Evolutionary conservation across 2,797 vertebrate genomes (phyloP).

Genomic region (Bradypus variegatus): DNA sequence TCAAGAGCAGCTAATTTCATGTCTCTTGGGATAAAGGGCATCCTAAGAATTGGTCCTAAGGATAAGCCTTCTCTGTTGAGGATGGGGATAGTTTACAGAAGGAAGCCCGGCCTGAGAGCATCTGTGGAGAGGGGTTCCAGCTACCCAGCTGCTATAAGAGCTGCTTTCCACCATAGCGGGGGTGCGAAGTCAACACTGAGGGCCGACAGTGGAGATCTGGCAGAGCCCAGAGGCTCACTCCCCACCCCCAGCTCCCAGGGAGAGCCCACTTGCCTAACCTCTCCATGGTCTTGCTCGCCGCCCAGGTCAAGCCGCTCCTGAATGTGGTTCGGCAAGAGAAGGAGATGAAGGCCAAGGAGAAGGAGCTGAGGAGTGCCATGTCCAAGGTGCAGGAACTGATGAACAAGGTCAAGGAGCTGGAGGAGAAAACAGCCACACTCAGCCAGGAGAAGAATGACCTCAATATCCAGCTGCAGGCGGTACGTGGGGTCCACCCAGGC

Average conservation of each 20-base stretch:
- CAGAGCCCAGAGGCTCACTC: no score
- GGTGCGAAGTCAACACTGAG: background rate
- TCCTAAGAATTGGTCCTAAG: background rate
- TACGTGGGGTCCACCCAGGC: background rate
- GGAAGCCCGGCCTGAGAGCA: background rate
- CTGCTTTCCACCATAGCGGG: background rate
- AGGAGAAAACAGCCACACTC: slow-evolving; percentile 72
- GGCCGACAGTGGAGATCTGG: background rate
- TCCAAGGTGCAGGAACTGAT: slow-evolving; percentile 70
- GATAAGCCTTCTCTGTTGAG: background rate
- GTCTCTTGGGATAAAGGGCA: background rate
- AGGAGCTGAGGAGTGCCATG: slow-evolving; percentile 71
- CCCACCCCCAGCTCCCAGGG: background rate
- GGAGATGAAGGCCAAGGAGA: slow-evolving; percentile 74
- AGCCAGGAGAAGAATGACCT: slow-evolving; percentile 78
- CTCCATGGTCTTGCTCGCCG: background rate
- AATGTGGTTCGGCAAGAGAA: slow-evolving; percentile 74
- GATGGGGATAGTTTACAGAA: background rate
- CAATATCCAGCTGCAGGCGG: slow-evolving; percentile 69
- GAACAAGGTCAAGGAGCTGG: slow-evolving; percentile 71
- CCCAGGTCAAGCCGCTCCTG: slow-evolving; percentile 75
- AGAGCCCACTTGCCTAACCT: background rate
- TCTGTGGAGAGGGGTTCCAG: background rate
- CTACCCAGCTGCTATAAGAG: background rate
- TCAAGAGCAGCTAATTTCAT: background rate